Conservation (phyloP, 2,888 invertebrate species). For the Habrosyne pyritoides region DNA sequence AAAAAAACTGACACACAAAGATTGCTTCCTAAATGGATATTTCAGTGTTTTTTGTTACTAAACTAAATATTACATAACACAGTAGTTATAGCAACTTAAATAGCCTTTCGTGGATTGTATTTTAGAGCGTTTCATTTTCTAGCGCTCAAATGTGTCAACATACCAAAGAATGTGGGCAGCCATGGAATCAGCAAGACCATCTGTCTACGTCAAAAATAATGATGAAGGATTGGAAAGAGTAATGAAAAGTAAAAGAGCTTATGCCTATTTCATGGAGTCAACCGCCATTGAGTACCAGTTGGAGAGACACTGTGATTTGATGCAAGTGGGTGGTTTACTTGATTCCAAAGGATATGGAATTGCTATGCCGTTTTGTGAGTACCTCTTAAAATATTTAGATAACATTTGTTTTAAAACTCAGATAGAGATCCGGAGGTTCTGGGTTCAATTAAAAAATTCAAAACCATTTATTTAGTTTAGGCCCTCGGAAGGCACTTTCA, state of each 20-base stretch:
- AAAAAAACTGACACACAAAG: too few species aligned
- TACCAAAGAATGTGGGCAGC: constrained; percentile 96
- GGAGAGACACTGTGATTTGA: constrained; percentile 92
- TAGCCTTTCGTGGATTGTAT: too few species aligned
- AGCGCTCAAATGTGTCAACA: constrained; percentile 94
- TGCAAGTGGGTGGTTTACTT: constrained; percentile 90
- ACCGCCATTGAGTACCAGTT: constrained; percentile 96
- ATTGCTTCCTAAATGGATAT: too few species aligned
- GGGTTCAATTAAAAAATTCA: too few species aligned
- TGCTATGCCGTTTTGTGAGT: constrained; percentile 94
- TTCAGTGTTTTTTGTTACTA: background rate
- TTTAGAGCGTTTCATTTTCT: too few species aligned
- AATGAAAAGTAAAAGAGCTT: constrained; percentile 88
- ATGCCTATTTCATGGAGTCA: constrained; percentile 98
- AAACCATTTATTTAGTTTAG: too few species aligned
- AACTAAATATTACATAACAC: too few species aligned
- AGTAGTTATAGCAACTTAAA: too few species aligned
- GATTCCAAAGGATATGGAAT: constrained; percentile 97
- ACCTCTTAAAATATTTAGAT: too few species aligned
- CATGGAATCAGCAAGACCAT: constrained; percentile 93
- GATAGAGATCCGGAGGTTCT: too few species aligned
- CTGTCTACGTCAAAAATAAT: constrained; percentile 92
- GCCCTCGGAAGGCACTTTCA: too few species aligned
- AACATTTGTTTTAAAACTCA: too few species aligned
- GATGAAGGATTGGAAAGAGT: constrained; percentile 95